Evolutionary conservation across 2,113 vertebrate species (phyloP), one percentile per base, ranked within the genome.

Genomic region (Antennarius striatus): DNA sequence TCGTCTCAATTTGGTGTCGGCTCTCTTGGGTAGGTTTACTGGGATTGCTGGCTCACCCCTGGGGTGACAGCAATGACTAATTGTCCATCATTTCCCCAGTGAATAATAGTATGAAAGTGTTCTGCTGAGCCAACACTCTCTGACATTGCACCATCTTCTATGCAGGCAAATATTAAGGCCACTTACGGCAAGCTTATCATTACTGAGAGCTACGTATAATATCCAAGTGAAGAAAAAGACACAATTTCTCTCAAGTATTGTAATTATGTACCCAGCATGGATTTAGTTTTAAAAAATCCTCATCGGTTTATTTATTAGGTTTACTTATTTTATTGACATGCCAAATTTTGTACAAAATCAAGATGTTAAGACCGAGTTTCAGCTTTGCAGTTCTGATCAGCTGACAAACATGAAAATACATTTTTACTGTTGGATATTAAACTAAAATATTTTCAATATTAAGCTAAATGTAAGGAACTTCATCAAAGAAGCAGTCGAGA

Each of bases 91-190:
- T 68, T 69, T 80, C 67, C 75, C 73, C 39, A 16, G 66, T 42
- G 75, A 77, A 66, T 62, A 64, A 68, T 53, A 77, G 80, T 71
- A 74, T 68, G 73, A 68, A 57, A 46, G 16, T 56, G 68, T 75
- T 84, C 77, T 81, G 83, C 84, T 88, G 88, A 87, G 79, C 77
- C 70, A 79, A 81, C 70, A 83, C 52, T 74, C 55, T 83, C 73
- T 80, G 81, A 87, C 69, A 71, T 87, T 87, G 85, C 80, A 81
- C 75, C 86, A 80, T 69, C 59, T 60, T 75, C 65, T 59, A 50
- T 63, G 72, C 48, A 59, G 80, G 53, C 9, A 11, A 64, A 59
- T 66, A 79, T 75, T 74, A 71, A 82, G 80, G 65, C 81, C 74
- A 81, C 48, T 14, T 42, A 69, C 46, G 61, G 71, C 28, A 54